phyloP scores from a whole-genome alignment of 2,113 vertebrate species.

The Machaerirhynchus nigripectus region DNA sequence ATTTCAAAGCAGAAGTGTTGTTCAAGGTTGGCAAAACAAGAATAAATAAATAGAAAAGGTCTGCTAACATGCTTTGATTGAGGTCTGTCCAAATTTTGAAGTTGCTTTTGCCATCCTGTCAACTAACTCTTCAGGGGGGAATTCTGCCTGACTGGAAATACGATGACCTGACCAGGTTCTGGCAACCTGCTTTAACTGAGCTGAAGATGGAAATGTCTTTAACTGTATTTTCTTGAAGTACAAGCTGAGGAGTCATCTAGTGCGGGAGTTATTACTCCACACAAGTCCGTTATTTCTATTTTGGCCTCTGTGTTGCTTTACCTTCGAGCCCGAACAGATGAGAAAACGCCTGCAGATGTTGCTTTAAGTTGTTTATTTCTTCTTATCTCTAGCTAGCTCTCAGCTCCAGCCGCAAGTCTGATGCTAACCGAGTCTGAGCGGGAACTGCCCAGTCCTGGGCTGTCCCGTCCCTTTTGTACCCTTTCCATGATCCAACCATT shows the following conservation, averaged over 20 bases:
- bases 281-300: too few relatives aligned
- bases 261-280: too few relatives aligned
- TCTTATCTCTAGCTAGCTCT: too few relatives aligned
- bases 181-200: not conserved
- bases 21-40: not conserved
- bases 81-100: not conserved
- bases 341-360: too few relatives aligned
- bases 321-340: too few relatives aligned
- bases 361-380: too few relatives aligned
- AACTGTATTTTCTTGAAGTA: not conserved
- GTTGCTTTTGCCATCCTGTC: not conserved
- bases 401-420: too few relatives aligned
- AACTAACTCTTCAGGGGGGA: not conserved
- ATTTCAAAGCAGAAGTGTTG: not conserved
- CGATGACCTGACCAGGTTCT: not conserved
- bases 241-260: not conserved
- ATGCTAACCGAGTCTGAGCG: too few relatives aligned
- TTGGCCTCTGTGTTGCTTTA: too few relatives aligned
- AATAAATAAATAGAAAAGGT: not conserved
- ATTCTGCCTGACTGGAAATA: not conserved
- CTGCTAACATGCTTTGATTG: not conserved
- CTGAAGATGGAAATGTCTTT: not conserved
- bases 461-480: too few relatives aligned
- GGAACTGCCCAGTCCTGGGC: too few relatives aligned
- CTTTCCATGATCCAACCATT: too few relatives aligned